Conservation (phyloP, 2,888 invertebrate genomes). For the Apodemia duryi region DNA sequence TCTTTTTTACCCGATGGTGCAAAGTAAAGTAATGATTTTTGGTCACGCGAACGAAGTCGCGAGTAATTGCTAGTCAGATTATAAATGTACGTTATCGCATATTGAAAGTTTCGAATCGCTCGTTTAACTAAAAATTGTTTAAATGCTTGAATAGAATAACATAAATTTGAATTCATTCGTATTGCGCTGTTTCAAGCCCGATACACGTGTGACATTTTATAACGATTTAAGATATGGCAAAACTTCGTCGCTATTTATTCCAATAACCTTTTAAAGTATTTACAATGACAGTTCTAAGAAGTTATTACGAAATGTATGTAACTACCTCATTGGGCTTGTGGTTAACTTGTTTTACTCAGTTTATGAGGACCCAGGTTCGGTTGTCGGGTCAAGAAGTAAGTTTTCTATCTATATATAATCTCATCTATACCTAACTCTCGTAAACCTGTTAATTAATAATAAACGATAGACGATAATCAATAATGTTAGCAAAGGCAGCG, state of each 20-base stretch:
- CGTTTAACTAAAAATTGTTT: constrained; percentile 2
- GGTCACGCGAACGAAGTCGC: too few relatives aligned
- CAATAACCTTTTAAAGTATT: constrained; percentile 9
- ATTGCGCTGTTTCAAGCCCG: neutral
- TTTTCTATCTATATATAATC: too few relatives aligned
- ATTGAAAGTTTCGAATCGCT: neutral
- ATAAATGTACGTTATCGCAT: neutral
- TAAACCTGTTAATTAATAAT: too few relatives aligned
- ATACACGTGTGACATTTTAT: constrained; percentile 18
- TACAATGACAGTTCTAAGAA: neutral
- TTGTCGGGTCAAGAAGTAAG: neutral
- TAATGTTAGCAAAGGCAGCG: too few relatives aligned
- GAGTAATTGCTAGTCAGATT: too few relatives aligned
- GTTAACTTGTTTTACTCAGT: neutral
- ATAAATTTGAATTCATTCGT: neutral
- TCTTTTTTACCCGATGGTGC: too few relatives aligned
- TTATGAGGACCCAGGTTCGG: neutral
- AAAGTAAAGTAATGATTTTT: too few relatives aligned
- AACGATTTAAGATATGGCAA: constrained; percentile 14
- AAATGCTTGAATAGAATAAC: constrained; percentile 1
- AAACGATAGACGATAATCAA: too few relatives aligned
- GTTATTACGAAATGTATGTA: neutral
- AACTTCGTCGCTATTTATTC: constrained; percentile 17
- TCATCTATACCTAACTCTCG: too few relatives aligned
- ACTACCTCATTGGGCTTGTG: neutral